phyloP scores from a whole-genome alignment of 2,113 vertebrate genomes.

The Rhea pennata region DNA sequence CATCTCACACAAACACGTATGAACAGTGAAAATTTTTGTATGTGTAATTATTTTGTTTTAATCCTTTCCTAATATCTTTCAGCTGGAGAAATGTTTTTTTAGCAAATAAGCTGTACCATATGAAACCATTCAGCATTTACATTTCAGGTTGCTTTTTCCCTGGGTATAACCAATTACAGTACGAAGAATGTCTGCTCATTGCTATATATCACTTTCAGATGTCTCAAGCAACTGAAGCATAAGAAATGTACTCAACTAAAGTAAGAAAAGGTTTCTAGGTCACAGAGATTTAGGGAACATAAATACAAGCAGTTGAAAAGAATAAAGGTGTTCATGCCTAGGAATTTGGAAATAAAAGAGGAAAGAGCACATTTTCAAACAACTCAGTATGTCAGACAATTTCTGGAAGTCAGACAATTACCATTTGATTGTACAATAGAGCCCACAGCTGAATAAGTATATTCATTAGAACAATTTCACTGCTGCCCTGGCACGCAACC shows the following conservation, averaged over 20 bases:
- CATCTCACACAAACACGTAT: background rate
- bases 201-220: background rate
- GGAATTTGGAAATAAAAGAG: conserved; percentile 29
- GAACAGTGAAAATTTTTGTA: background rate
- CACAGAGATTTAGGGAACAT: background rate
- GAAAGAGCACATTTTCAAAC: conserved; percentile 27
- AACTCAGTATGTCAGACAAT: conserved; percentile 24
- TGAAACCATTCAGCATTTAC: background rate
- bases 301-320: conserved; percentile 19
- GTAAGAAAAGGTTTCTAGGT: conserved; percentile 26
- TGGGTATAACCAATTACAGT: background rate
- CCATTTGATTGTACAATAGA: conserved; percentile 55
- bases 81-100: background rate
- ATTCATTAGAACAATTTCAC: conserved; percentile 60
- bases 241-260: background rate
- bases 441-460: conserved; percentile 42
- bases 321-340: background rate
- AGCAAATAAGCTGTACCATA: background rate
- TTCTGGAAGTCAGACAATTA: conserved; percentile 55
- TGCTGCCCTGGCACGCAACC: conserved; percentile 22
- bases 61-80: background rate
- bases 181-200: background rate
- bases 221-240: conserved; percentile 2
- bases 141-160: background rate
- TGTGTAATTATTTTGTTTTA: background rate